Evolutionary conservation across 1,140 invertebrate species (phyloP).

Genomic region (Nixonia krombeini): DNA sequence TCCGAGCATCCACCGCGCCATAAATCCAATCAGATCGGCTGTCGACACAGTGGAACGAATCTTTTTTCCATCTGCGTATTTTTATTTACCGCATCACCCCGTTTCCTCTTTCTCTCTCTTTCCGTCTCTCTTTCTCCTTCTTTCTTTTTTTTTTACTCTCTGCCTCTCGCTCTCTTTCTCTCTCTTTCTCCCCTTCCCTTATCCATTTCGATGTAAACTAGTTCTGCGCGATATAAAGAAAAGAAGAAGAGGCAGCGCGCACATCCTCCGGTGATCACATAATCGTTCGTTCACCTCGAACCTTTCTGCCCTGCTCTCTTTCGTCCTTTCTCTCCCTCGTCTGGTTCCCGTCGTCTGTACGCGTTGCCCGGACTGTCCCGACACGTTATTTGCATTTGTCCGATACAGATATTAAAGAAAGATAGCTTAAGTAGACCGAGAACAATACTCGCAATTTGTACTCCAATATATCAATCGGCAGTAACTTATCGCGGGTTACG

Average conservation of each 20-base stretch:
- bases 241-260: too few species aligned
- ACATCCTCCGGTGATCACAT: slow-evolving; percentile 68
- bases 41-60: slow-evolving; percentile 33
- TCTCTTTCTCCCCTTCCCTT: slow-evolving; percentile 36
- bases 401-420: slow-evolving; percentile 51
- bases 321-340: slow-evolving; percentile 46
- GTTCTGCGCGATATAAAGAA: slow-evolving; percentile 49
- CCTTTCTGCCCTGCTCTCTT: slow-evolving; percentile 47
- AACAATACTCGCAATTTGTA: slow-evolving; percentile 52
- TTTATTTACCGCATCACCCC: slow-evolving; percentile 35
- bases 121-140: slow-evolving; percentile 31
- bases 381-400: slow-evolving; percentile 52
- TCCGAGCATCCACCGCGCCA: slow-evolving; percentile 32
- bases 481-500: slow-evolving; percentile 33
- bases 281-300: slow-evolving; percentile 68
- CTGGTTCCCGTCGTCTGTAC: slow-evolving; percentile 43
- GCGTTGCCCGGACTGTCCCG: slow-evolving; percentile 34
- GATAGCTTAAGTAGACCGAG: slow-evolving; percentile 48
- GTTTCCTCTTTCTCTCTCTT: neutral
- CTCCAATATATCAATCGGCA: slow-evolving; percentile 41
- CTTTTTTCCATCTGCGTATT: slow-evolving; percentile 26
- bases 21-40: slow-evolving; percentile 47
- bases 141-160: slow-evolving; percentile 27
- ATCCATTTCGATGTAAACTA: slow-evolving; percentile 50
- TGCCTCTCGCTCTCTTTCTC: neutral